Conservation (phyloP, 2,113 vertebrate species). For the Poeciliopsis occidentalis region DNA sequence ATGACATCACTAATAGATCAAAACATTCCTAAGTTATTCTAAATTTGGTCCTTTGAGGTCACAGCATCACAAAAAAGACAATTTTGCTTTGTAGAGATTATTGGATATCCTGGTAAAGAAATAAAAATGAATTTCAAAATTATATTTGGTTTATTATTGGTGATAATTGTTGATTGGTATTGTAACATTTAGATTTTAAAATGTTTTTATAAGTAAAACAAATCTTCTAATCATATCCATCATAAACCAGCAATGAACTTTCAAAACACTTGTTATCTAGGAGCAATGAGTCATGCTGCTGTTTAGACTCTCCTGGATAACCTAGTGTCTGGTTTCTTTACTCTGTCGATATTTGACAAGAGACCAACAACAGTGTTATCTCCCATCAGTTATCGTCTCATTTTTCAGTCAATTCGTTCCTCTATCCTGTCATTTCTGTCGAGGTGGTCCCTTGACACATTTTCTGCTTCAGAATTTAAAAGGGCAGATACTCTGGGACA, state of each 20-base stretch:
- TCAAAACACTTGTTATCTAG: background rate
- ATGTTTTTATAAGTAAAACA: background rate
- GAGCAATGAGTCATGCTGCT: slow-evolving; percentile 48
- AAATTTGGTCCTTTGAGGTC: background rate
- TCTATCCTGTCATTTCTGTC: slow-evolving; percentile 32
- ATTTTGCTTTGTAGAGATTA: background rate
- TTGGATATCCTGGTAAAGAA: background rate
- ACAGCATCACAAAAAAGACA: background rate
- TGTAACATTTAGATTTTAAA: too few species aligned
- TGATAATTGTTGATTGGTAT: background rate
- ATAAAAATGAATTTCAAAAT: background rate
- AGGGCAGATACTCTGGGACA: slow-evolving; percentile 28
- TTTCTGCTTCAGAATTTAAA: slow-evolving; percentile 23
- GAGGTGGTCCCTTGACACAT: slow-evolving; percentile 24
- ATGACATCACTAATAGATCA: background rate
- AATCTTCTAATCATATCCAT: background rate
- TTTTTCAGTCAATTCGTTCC: slow-evolving; percentile 27
- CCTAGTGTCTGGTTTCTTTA: slow-evolving; percentile 41
- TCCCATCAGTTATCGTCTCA: slow-evolving; percentile 29
- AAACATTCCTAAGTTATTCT: background rate
- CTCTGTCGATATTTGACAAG: slow-evolving; percentile 52
- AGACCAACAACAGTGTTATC: slow-evolving; percentile 41
- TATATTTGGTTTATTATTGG: background rate
- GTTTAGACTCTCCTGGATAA: slow-evolving; percentile 38
- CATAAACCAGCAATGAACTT: background rate